A percentile compares a stretch with the other conserved stretches of the same genome.
Evolutionary conservation across 2,113 vertebrate species (phyloP).

Genomic region (Hippopotamus amphibius): DNA sequence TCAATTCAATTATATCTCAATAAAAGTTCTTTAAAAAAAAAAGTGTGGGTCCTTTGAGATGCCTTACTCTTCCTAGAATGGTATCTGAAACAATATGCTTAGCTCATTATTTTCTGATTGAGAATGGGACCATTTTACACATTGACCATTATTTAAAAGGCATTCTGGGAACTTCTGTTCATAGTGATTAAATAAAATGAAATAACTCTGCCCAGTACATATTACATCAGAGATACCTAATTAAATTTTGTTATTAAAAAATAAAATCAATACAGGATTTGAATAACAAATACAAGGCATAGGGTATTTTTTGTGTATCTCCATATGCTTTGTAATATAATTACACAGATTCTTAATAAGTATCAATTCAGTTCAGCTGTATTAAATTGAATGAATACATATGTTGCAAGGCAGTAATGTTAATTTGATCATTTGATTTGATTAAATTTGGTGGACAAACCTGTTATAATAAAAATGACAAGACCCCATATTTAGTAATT

Average conservation of each 20-base stretch:
- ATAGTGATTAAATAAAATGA: background rate
- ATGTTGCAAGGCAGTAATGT: background rate
- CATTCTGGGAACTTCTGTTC: background rate
- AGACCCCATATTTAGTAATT: background rate
- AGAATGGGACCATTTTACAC: background rate
- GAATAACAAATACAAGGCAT: background rate
- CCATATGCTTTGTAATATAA: background rate
- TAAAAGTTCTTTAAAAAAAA: background rate
- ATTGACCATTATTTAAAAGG: background rate
- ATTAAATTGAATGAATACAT: background rate
- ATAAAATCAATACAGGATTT: background rate
- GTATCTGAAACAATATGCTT: background rate
- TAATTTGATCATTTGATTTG: background rate
- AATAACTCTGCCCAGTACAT: background rate
- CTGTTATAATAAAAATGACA: background rate
- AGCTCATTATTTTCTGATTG: background rate
- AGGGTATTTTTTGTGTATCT: background rate
- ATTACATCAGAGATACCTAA: background rate
- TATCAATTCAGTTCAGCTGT: background rate
- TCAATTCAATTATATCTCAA: too few species aligned
- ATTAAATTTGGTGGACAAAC: background rate
- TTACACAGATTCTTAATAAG: background rate
- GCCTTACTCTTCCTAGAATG: background rate
- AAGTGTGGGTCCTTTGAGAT: background rate
- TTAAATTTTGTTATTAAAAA: background rate